These are phyloP conservation scores for Eclectus roratus DNA, from an alignment of 2,113 vertebrate species.

Conservation along the genomic window DNA sequence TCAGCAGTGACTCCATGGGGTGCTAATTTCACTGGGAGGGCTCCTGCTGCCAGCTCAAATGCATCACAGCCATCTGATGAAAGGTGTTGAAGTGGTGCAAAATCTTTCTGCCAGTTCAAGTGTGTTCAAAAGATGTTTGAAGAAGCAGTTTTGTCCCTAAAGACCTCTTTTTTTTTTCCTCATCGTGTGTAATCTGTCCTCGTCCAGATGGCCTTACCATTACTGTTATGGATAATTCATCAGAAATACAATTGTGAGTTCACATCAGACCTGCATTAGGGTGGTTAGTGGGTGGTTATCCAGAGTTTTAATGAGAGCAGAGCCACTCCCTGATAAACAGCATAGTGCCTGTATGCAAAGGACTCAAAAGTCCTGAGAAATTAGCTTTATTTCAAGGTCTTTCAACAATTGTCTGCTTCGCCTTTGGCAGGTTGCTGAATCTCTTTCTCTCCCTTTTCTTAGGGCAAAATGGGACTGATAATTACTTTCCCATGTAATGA, in stretches of 20 bases:
- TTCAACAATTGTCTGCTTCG: background rate
- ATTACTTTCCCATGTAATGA: background rate
- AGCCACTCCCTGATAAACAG: background rate
- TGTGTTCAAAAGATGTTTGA: background rate
- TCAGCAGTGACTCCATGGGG: background rate
- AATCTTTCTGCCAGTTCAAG: constrained; percentile 31
- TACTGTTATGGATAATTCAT: background rate
- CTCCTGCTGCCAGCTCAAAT: constrained; percentile 14
- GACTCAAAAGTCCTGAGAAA: background rate
- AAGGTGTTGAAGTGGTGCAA: constrained; percentile 12
- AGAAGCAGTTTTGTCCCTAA: background rate
- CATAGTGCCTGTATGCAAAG: background rate
- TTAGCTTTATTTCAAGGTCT: background rate
- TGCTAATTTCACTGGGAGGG: background rate
- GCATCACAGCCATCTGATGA: background rate
- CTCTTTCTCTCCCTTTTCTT: background rate
- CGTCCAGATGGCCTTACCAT: background rate
- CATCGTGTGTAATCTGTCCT: background rate
- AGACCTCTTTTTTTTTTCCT: background rate
- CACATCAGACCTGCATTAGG: background rate
- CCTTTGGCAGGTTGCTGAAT: background rate
- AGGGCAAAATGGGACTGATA: background rate
- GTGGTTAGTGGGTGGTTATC: background rate
- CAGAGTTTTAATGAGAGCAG: background rate
- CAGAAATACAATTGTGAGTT: background rate